phyloP scores from a whole-genome alignment of 2,113 vertebrate species.

The Xenopus tropicalis region UCB_Xtro_10.0 CM004450.2:92083001-92083500 shows the following conservation, averaged over 20 bases:
- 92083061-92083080: too few relatives aligned
- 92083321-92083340: conserved; percentile 10
- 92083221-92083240: neutral
- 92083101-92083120: neutral
- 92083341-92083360: conserved; percentile 22
- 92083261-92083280: neutral
- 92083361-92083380: conserved; percentile 23
- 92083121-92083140: neutral
- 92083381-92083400: conserved; percentile 22
- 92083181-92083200: neutral
- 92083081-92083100: too few relatives aligned
- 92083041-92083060: too few relatives aligned
- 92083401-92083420: conserved; percentile 1
- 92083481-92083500: neutral
- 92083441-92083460: neutral
- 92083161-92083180: neutral
- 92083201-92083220: neutral
- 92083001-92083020: too few relatives aligned
- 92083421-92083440: neutral
- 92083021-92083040: too few relatives aligned
- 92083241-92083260: neutral
- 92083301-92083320: conserved; percentile 20
- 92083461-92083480: neutral
- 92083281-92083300: conserved; percentile 21
- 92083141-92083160: neutral